These are phyloP conservation scores for Physeter macrocephalus DNA, from an alignment of 2,113 vertebrate species.

Conservation along the genomic window DNA sequence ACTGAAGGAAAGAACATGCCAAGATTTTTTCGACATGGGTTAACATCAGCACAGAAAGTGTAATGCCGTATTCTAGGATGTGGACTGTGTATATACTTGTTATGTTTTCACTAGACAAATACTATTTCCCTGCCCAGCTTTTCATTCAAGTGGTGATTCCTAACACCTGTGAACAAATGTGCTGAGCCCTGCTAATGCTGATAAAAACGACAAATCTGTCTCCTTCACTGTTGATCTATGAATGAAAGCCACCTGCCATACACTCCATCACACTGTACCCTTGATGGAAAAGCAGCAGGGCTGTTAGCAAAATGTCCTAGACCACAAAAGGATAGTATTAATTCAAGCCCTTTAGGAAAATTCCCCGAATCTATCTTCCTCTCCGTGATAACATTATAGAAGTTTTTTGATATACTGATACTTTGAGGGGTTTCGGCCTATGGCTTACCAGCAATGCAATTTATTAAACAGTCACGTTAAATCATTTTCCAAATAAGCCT, in stretches of 20 bases:
- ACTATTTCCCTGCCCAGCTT: slow-evolving; percentile 13
- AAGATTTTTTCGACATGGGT: background rate
- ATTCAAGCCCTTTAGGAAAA: slow-evolving; percentile 39
- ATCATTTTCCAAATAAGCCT: background rate
- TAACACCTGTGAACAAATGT: slow-evolving; percentile 48
- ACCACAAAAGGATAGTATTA: slow-evolving; percentile 43
- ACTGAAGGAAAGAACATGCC: background rate
- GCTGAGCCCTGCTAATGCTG: slow-evolving; percentile 31
- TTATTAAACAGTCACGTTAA: slow-evolving; percentile 19
- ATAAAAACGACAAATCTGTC: slow-evolving; percentile 53
- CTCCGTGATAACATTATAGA: slow-evolving; percentile 24
- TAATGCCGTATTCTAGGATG: background rate
- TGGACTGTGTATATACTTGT: background rate
- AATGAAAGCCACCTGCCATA: background rate
- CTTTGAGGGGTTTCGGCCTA: background rate
- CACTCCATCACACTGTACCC: background rate
- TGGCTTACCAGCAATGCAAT: background rate
- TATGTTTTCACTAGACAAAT: background rate
- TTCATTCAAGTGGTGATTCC: slow-evolving; percentile 44
- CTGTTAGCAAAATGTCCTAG: slow-evolving; percentile 22
- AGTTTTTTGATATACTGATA: slow-evolving; percentile 38
- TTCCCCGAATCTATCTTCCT: slow-evolving; percentile 13
- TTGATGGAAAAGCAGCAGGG: slow-evolving; percentile 58
- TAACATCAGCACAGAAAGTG: background rate
- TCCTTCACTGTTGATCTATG: slow-evolving; percentile 3